phyloP scores from a whole-genome alignment of 2,113 vertebrate genomes.

The Alligator sinensis region DNA sequence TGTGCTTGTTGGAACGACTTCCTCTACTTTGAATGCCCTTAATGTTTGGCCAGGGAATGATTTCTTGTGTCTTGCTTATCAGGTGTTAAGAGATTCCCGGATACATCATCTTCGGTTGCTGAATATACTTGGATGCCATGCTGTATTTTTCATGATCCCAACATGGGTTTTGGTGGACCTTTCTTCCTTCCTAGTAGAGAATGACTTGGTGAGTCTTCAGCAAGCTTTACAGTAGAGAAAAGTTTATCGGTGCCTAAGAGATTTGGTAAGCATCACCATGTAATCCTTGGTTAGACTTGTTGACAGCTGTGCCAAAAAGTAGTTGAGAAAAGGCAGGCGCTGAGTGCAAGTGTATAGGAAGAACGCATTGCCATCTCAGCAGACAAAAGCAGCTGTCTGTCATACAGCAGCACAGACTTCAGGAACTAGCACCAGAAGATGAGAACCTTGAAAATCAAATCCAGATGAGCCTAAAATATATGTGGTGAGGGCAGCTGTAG shows the following conservation, averaged over 20 bases:
- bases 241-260: neutral
- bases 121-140: slow-evolving; percentile 94
- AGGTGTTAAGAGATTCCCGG: slow-evolving; percentile 93
- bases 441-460: neutral
- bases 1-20: neutral
- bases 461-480: fast-evolving
- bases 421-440: neutral
- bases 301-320: neutral
- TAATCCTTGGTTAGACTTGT: neutral
- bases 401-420: fast-evolving
- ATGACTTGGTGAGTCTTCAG: slow-evolving; percentile 88
- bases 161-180: slow-evolving; percentile 97
- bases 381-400: neutral
- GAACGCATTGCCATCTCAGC: fast-evolving
- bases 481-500: fast-evolving
- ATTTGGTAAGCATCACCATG: neutral
- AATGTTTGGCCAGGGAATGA: neutral
- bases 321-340: fast-evolving
- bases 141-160: slow-evolving; percentile 96
- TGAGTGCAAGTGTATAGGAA: neutral
- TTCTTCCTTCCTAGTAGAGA: slow-evolving; percentile 92
- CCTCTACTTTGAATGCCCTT: neutral
- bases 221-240: neutral
- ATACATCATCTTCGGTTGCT: slow-evolving; percentile 94
- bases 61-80: neutral